Evolutionary conservation across 35 echinoderm and acorn worm species (phyloP), one percentile per base, ranked within the genome.

Genomic region (Strongylocentrotus purpuratus): DNA sequence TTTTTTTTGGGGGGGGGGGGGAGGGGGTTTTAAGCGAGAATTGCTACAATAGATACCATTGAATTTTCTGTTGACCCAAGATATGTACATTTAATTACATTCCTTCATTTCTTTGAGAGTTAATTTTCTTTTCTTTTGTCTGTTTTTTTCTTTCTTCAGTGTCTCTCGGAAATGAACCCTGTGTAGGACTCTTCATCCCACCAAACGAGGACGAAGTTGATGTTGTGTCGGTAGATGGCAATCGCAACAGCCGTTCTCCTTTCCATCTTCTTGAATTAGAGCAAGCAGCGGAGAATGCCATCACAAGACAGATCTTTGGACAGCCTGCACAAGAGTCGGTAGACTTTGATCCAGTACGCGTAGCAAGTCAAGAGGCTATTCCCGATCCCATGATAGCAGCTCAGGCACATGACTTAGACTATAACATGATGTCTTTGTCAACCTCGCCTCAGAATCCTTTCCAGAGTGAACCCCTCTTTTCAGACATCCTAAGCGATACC

Each of bases 241-340:
- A 70, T 22, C 71, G 25, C 32, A 45, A 85, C 93, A 28, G 28
- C 85, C 59, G 85, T 46, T 88, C 94, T 33, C 50, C 86, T 33
- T 86, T 61, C 2, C 94, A 87, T 35, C 94, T 96, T 12, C 61
- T 71, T 3, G 96, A 96, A 47, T 90, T 96, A 89, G 96, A 96
- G 46, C 95, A 96, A 86, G 94, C 87, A 12, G 96, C 96, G n/a
- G 96, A 96, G 94, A 94, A 85, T 46, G 95, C 92, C 94, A 61
- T 94, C 22, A 85, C 48, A 7, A 86, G 78, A n/a, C 96, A 96
- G 41, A 88, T 96, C 4, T 93, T 96, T 41, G 48, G 48, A 47
- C 46, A 58, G 90, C 94, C 17, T 88, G 48, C 58, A 25, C 86
- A 13, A 59, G 9, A 15, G 22, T 87, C 33, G 31, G 93, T 48